A percentile compares a stretch with the other conserved stretches of the same genome.
phyloP scores from a whole-genome alignment of 2,888 invertebrate genomes.

The Trissolcus brochymenae region DNA sequence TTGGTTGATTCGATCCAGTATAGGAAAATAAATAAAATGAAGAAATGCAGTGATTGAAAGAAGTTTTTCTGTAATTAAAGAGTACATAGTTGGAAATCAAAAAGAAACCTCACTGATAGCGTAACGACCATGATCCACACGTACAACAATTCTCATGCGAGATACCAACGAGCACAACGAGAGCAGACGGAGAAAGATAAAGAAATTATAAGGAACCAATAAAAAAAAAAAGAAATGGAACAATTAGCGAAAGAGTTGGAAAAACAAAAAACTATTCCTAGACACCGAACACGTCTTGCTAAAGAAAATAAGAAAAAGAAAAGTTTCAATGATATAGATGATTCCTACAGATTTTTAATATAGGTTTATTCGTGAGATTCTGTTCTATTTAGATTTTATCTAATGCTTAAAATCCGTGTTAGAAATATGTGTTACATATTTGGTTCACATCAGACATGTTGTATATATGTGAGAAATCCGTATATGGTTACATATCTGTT shows the following conservation, averaged over 20 bases:
- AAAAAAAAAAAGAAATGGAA: too few species aligned
- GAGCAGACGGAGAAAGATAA: not conserved
- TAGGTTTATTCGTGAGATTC: not conserved
- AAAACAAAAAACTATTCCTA: not conserved
- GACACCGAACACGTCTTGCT: too few species aligned
- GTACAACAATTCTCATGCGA: conserved; percentile 1
- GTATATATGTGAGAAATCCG: too few species aligned
- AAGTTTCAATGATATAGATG: not conserved
- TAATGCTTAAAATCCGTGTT: too few species aligned
- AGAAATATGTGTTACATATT: too few species aligned
- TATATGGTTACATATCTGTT: too few species aligned
- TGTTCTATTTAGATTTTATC: not conserved
- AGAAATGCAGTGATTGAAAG: not conserved
- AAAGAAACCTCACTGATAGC: conserved; percentile 9
- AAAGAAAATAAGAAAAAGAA: conserved; percentile 5
- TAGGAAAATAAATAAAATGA: not conserved
- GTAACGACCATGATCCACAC: not conserved
- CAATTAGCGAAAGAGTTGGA: too few species aligned
- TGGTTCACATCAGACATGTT: too few species aligned
- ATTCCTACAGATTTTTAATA: not conserved
- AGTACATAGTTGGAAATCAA: not conserved
- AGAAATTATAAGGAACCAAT: too few species aligned
- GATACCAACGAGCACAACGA: not conserved
- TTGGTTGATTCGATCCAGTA: not conserved
- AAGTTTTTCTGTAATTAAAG: not conserved